Percentiles rank a stretch among this genome's conserved stretches.
phyloP scores from a whole-genome alignment of 2,113 vertebrate species.

The Oncorhynchus keta region DNA sequence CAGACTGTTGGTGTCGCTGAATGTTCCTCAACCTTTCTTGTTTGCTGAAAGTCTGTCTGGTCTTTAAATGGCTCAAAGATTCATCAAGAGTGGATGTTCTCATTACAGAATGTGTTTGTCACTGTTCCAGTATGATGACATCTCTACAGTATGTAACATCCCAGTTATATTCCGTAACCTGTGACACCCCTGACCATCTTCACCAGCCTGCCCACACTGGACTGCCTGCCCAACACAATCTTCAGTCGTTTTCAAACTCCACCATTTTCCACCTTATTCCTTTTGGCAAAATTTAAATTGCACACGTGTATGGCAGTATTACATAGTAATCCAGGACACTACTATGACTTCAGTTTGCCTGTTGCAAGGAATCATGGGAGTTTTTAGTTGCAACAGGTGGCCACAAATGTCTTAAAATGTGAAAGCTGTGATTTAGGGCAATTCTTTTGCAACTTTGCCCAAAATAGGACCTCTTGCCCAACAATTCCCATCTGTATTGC shows the following conservation, averaged over 20 bases:
- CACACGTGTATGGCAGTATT: slow-evolving; percentile 13
- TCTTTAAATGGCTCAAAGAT: too few relatives aligned
- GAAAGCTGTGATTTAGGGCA: slow-evolving; percentile 66
- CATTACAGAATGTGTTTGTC: neutral
- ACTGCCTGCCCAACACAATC: neutral
- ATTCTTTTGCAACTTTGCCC: slow-evolving; percentile 10
- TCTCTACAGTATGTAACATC: too few relatives aligned
- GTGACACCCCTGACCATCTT: too few relatives aligned
- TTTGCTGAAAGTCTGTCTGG: too few relatives aligned
- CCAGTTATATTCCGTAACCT: too few relatives aligned
- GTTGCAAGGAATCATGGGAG: slow-evolving; percentile 19
- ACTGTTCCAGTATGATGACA: too few relatives aligned
- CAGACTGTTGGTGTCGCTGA: too few relatives aligned
- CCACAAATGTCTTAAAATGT: slow-evolving; percentile 61
- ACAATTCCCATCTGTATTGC: slow-evolving; percentile 42
- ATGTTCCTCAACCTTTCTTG: too few relatives aligned
- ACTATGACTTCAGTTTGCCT: neutral
- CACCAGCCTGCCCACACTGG: too few relatives aligned
- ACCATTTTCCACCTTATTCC: neutral
- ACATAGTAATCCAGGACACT: slow-evolving; percentile 14
- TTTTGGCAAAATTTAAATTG: neutral
- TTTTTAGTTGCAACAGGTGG: slow-evolving; percentile 38
- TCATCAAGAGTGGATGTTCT: neutral
- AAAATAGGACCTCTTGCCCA: slow-evolving; percentile 33
- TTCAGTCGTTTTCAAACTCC: neutral